phyloP scores from a whole-genome alignment of 2,113 vertebrate genomes.

The Lucifuga dentata region DNA sequence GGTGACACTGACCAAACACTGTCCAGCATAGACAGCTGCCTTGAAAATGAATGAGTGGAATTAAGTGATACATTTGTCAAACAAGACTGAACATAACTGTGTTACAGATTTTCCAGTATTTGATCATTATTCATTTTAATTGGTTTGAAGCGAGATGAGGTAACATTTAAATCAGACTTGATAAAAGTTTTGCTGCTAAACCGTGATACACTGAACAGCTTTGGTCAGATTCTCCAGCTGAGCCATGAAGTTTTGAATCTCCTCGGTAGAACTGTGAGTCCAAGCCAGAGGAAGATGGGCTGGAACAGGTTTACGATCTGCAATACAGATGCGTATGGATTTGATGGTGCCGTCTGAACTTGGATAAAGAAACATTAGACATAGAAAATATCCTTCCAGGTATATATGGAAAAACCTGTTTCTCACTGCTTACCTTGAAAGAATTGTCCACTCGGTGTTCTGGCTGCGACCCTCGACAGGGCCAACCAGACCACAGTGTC shows the following conservation, averaged over 20 bases:
- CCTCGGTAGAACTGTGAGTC: constrained; percentile 71
- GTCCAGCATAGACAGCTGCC: background rate
- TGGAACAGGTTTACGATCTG: constrained; percentile 76
- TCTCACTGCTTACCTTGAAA: constrained; percentile 72
- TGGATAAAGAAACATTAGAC: too few relatives aligned
- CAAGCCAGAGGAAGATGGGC: constrained; percentile 81
- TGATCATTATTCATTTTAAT: background rate
- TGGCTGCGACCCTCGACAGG: constrained; percentile 58
- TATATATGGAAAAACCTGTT: background rate
- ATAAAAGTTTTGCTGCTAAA: too few relatives aligned
- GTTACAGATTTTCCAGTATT: background rate
- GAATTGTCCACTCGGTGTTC: constrained; percentile 71
- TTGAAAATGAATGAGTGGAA: background rate
- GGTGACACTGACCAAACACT: constrained; percentile 3
- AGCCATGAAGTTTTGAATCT: constrained; percentile 70
- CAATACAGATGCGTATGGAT: constrained; percentile 18
- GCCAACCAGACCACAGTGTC: constrained; percentile 80
- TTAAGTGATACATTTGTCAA: background rate
- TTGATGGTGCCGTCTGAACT: background rate
- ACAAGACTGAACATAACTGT: background rate
- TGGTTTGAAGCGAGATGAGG: background rate
- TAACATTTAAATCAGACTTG: background rate
- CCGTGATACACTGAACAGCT: constrained; percentile 21
- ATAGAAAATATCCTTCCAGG: background rate
- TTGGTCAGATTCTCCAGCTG: constrained; percentile 72